These are phyloP conservation scores for Montipora efflorescens DNA, from an alignment of 64 coral and sea anemone species.

Conservation along the genomic window DNA sequence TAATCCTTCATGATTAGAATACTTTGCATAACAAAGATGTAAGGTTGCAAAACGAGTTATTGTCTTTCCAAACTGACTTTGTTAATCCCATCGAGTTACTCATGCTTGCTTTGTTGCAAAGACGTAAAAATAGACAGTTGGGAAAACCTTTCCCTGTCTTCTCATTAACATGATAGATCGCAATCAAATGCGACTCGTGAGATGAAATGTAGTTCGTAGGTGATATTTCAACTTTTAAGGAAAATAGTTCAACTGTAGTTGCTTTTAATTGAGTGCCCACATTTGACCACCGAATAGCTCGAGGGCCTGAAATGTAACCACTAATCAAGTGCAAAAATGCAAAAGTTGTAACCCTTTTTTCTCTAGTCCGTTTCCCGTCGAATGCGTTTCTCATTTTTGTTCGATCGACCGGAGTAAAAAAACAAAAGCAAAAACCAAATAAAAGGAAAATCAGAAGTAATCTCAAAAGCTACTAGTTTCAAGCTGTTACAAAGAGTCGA, in stretches of 20 bases:
- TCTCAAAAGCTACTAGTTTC: too few species aligned
- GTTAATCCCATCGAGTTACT: background rate
- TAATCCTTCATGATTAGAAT: slow-evolving; percentile 41
- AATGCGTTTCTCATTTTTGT: too few species aligned
- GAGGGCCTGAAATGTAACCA: background rate
- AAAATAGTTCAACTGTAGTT: background rate
- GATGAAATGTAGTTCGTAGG: background rate
- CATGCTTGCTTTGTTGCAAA: background rate
- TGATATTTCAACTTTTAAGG: background rate
- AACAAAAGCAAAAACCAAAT: too few species aligned
- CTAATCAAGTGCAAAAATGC: too few species aligned
- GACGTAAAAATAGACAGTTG: background rate
- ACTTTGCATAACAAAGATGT: slow-evolving; percentile 46
- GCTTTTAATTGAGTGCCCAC: background rate
- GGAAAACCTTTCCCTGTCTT: background rate
- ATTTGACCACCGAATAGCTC: background rate
- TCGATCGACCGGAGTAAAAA: too few species aligned
- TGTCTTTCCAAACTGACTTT: background rate
- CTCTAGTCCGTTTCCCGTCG: too few species aligned
- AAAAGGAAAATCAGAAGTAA: too few species aligned
- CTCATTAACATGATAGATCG: background rate
- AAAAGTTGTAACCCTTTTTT: too few species aligned
- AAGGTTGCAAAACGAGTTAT: background rate
- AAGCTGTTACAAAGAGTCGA: too few species aligned
- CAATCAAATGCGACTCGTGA: background rate